Conservation (phyloP, 2,113 vertebrate genomes). For the Dromaius novaehollandiae region DNA sequence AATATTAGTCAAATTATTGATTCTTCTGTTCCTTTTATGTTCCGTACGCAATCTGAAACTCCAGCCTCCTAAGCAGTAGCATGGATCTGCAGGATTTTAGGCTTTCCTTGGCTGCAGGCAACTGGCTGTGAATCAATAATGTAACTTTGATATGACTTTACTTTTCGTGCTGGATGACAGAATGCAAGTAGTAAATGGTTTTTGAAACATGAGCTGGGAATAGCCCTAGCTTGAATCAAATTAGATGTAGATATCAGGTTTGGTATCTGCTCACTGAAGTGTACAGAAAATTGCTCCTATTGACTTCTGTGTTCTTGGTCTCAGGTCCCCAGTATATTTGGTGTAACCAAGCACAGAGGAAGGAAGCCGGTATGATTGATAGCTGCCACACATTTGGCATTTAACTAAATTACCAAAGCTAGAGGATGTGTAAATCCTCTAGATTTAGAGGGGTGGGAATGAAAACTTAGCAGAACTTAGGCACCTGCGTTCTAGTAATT, state of each 20-base stretch:
- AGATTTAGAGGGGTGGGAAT: not conserved
- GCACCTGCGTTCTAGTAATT: not conserved
- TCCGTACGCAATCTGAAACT: not conserved
- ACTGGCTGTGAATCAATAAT: not conserved
- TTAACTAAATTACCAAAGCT: not conserved
- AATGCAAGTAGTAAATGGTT: not conserved
- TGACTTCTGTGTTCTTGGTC: not conserved
- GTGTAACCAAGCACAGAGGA: not conserved
- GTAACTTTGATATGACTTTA: slow-evolving; percentile 1
- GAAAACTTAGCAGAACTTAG: not conserved
- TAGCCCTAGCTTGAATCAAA: not conserved
- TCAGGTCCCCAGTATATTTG: not conserved
- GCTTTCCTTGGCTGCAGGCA: not conserved
- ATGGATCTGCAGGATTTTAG: not conserved
- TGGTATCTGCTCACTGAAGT: not conserved
- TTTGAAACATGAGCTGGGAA: not conserved
- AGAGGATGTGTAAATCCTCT: too few relatives aligned
- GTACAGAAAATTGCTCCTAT: not conserved
- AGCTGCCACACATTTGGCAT: not conserved
- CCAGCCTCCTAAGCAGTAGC: not conserved
- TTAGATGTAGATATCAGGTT: not conserved
- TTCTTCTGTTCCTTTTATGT: not conserved
- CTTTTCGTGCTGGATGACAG: not conserved
- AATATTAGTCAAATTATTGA: slow-evolving; percentile 9
- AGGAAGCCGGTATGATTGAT: not conserved